A percentile compares a stretch with the other conserved stretches of the same genome.
Evolutionary conservation across 2,113 vertebrate genomes (phyloP).

Genomic region (Microcebus murinus): DNA sequence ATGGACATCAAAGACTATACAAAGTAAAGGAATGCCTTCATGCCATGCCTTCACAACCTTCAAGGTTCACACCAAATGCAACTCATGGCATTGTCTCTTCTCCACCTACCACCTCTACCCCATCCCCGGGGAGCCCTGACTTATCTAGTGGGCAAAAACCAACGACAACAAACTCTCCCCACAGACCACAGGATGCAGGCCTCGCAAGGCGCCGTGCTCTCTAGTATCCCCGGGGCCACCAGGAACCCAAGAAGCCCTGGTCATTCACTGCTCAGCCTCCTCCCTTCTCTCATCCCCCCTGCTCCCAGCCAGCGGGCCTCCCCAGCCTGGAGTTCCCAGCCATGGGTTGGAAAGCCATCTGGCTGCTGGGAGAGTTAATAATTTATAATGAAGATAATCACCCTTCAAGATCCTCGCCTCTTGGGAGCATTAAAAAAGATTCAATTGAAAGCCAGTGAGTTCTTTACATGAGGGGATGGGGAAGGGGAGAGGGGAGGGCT

Average conservation of each 20-base stretch:
- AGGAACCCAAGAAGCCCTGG: neutral
- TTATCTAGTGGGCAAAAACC: neutral
- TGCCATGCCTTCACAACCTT: neutral
- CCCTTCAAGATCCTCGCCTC: slow-evolving; percentile 74
- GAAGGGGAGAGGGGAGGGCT: neutral
- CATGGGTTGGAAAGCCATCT: slow-evolving; percentile 74
- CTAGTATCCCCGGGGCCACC: neutral
- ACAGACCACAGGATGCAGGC: neutral
- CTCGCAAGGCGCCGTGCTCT: neutral
- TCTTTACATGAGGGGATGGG: slow-evolving; percentile 74
- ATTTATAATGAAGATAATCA: slow-evolving; percentile 83
- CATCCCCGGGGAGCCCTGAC: neutral
- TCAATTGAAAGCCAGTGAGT: slow-evolving; percentile 75
- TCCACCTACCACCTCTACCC: neutral
- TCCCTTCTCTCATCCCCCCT: neutral
- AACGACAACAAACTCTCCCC: neutral
- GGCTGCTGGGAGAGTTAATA: slow-evolving; percentile 80
- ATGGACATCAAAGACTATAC: neutral
- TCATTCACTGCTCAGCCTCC: neutral
- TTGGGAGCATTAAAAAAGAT: slow-evolving; percentile 80
- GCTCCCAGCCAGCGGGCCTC: neutral
- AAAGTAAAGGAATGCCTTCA: neutral
- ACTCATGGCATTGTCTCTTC: neutral
- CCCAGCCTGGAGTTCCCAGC: slow-evolving; percentile 58
- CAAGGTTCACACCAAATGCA: neutral